A percentile compares a stretch with the other conserved stretches of the same genome.
phyloP scores from a whole-genome alignment of 2,797 vertebrate genomes.

The Urocyon cinereoargenteus region DNA sequence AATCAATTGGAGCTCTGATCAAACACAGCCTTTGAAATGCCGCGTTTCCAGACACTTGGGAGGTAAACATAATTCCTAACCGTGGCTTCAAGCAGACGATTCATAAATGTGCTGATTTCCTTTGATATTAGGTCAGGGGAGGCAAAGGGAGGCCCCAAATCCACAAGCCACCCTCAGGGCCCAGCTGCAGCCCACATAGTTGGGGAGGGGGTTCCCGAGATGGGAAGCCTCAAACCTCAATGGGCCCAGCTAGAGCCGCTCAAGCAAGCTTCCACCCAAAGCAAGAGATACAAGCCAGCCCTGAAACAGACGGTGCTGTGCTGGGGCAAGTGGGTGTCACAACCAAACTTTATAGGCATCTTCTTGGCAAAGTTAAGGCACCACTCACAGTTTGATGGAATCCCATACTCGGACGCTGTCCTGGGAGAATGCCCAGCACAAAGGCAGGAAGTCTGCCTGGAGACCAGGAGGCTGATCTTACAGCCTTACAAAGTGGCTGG shows the following conservation, averaged over 20 bases:
- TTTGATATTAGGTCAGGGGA: neutral
- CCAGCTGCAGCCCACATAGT: rapidly evolving
- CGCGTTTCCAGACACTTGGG: neutral
- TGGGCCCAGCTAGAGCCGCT: neutral
- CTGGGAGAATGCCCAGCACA: neutral
- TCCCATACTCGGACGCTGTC: neutral
- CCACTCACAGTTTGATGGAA: neutral
- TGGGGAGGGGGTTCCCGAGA: neutral
- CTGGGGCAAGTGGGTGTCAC: rapidly evolving
- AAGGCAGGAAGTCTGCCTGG: neutral
- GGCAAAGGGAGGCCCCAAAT: neutral
- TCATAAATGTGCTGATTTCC: neutral
- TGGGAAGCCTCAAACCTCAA: neutral
- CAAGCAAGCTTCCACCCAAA: neutral
- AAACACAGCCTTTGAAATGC: slow-evolving; percentile 42
- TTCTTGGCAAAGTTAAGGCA: neutral
- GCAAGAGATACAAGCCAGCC: too few species aligned
- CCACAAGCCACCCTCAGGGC: neutral
- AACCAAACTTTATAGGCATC: neutral
- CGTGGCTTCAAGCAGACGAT: neutral
- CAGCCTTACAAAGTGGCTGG: neutral
- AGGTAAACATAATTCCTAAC: slow-evolving; percentile 22
- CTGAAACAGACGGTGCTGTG: neutral
- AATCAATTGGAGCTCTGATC: neutral
- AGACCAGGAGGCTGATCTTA: neutral